These are phyloP conservation scores for Eilema sororculum DNA, from an alignment of 2,888 invertebrate species.

Conservation along the genomic window DNA sequence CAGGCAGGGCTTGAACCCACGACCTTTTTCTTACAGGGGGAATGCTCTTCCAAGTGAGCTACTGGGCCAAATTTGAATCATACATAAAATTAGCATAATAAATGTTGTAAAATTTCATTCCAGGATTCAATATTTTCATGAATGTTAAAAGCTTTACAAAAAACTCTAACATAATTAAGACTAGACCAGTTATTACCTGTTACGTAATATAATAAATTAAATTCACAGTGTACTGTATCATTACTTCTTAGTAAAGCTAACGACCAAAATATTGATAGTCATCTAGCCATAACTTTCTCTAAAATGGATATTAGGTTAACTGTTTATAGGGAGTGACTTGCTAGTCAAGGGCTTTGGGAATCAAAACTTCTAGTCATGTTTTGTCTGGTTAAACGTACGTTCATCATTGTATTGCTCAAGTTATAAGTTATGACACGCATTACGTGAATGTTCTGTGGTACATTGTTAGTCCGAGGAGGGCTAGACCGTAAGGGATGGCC, in stretches of 20 bases:
- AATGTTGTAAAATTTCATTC: too few species aligned
- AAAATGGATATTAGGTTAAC: constrained; percentile 30
- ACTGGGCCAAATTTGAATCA: too few species aligned
- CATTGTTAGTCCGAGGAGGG: too few species aligned
- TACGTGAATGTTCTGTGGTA: neutral
- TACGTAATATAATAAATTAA: constrained; percentile 19
- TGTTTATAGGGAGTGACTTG: constrained; percentile 40
- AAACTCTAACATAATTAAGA: too few species aligned
- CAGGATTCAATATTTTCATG: too few species aligned
- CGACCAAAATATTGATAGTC: constrained; percentile 29
- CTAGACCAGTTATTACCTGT: neutral
- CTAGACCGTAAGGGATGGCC: too few species aligned
- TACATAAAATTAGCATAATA: too few species aligned
- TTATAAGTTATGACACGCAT: neutral
- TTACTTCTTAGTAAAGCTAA: constrained; percentile 24
- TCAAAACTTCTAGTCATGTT: constrained; percentile 24
- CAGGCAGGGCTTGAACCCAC: too few species aligned
- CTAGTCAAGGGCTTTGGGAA: constrained; percentile 20
- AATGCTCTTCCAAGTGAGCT: too few species aligned
- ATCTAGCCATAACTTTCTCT: constrained; percentile 33
- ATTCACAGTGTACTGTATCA: constrained; percentile 12
- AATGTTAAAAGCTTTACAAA: neutral
- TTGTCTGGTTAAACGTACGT: neutral
- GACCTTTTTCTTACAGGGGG: too few species aligned
- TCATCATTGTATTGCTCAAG: neutral